phyloP scores from a whole-genome alignment of 2,797 vertebrate genomes.

The Enteromius fasciolatus region DNA sequence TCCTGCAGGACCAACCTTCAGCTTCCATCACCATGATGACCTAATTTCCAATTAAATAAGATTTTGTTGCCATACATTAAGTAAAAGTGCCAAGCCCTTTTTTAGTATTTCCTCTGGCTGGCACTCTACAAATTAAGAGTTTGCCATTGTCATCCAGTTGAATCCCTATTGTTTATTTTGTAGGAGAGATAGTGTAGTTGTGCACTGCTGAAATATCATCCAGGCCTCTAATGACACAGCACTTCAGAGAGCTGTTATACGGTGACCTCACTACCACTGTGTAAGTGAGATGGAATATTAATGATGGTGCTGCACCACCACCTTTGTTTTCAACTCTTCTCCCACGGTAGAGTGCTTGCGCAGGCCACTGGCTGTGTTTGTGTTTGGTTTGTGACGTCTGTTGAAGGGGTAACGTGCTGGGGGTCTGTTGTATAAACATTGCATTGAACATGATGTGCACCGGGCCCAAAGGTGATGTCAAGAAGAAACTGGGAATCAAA shows the following conservation, averaged over 20 bases:
- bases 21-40: neutral
- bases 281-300: conserved; percentile 32
- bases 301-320: conserved; percentile 23
- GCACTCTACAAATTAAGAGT: neutral
- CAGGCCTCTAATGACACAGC: conserved; percentile 41
- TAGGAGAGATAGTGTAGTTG: conserved; percentile 25
- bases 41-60: neutral
- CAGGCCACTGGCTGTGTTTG: conserved; percentile 23
- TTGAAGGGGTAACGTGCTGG: conserved; percentile 18
- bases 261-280: conserved; percentile 22
- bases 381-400: conserved; percentile 46
- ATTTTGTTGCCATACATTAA: neutral
- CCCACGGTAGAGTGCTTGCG: conserved; percentile 8
- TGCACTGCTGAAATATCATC: conserved; percentile 36
- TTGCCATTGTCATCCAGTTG: neutral
- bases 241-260: conserved; percentile 27
- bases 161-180: conserved; percentile 27
- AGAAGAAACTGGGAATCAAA: conserved; percentile 1
- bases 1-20: neutral
- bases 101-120: neutral
- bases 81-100: neutral
- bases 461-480: neutral
- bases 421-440: conserved; percentile 53
- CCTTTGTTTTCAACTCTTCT: conserved; percentile 45
- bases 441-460: conserved; percentile 35